phyloP scores from a whole-genome alignment of 2,113 vertebrate genomes.

The Anguilla rostrata region DNA sequence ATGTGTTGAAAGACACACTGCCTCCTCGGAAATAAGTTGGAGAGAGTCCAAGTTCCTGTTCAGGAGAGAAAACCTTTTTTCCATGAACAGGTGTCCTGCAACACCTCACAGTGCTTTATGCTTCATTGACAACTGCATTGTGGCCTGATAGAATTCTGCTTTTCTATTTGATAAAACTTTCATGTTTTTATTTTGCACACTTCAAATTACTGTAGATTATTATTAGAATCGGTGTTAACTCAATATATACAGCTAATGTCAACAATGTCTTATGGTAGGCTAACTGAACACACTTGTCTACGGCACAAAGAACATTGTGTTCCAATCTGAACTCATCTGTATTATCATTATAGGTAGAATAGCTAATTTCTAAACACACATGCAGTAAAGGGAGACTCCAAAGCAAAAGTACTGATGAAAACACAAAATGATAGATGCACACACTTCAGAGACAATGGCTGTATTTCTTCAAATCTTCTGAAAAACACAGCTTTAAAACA shows the following conservation, averaged over 20 bases:
- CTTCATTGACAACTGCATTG: neutral
- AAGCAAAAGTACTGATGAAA: neutral
- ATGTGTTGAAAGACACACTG: conserved; percentile 15
- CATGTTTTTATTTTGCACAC: no score
- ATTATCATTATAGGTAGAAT: neutral
- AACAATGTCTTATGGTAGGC: neutral
- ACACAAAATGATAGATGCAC: neutral
- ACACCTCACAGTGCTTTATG: neutral
- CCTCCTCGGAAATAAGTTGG: neutral
- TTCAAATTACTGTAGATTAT: no score
- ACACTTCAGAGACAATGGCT: no score
- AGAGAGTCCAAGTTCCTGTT: conserved; percentile 1
- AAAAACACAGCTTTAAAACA: neutral
- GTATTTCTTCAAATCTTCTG: neutral
- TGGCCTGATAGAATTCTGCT: neutral
- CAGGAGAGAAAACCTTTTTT: neutral
- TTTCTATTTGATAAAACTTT: neutral
- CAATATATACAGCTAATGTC: neutral
- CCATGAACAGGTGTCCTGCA: neutral
- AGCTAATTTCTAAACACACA: no score
- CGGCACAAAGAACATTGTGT: neutral
- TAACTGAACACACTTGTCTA: neutral
- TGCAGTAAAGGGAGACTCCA: no score
- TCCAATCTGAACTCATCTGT: neutral
- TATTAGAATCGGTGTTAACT: no score